Base-by-base conservation (phyloP, 2,888 invertebrate species). In the Phanerotoma sp. region DNA sequence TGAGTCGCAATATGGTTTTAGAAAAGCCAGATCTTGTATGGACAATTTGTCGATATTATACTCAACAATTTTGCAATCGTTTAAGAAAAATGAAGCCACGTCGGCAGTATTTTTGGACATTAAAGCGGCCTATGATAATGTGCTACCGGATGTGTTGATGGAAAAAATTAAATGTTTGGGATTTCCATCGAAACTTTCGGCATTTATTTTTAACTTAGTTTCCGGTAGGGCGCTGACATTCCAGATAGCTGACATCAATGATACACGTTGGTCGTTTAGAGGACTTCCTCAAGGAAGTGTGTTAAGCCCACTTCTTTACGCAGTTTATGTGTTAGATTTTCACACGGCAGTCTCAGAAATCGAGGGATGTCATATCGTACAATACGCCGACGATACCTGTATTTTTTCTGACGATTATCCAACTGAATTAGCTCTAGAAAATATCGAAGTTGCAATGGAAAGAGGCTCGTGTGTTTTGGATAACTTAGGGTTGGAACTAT, bases 61-160 rank as follows among this genome's bases (percentile, higher is more conserved):
- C 32, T 20, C 21, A 3, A 22, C 37, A 16, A 11, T 45, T 5
- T 13, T 49, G n/a, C 28, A 15, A 18, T 49, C 48, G 0, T 56
- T 56, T n/a, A 38, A 45, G 3, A 3, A n/a, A 3, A 5, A 41
- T 5, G 9, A 11, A 10, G n/a, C 16, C 1, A 4, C 32, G 3
- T 11, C 45, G 2, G 15, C 52, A 10, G 46, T 54, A 1, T 57
- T 54, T 10, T 7, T 54, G 9, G 51, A 54, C 15, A 47, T 57
- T 13, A 33, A 54, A 9, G 49, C 33, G 2, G 50, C 57, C 4
- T 57, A 54, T 13, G 57, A 54, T 30, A 57, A 57, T 18, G 57
- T 54, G 1, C 35, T 51, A 3, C 33, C 51, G 1, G 48, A 51
- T 13, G n/a, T 51, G 11, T n/a, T 51, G 2, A 15, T 57, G 3